phyloP scores from a whole-genome alignment of 2,888 invertebrate species.

The Arge pagana region DNA sequence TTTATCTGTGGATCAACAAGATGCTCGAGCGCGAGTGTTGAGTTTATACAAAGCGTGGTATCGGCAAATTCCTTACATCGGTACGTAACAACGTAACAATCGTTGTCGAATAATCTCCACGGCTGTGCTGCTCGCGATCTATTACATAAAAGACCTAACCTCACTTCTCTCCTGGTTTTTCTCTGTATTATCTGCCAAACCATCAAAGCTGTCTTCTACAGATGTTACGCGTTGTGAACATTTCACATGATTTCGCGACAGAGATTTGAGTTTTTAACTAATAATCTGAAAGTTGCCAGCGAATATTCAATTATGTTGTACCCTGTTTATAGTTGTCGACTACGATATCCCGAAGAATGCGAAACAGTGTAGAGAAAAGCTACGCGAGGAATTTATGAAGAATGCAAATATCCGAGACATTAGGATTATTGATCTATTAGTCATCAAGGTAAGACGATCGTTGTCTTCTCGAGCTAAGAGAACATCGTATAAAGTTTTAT shows the following conservation, averaged over 20 bases:
- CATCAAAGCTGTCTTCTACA: too few species aligned
- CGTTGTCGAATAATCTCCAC: too few species aligned
- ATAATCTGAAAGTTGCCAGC: too few species aligned
- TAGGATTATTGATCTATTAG: slow-evolving; percentile 87
- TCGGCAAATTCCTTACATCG: slow-evolving; percentile 85
- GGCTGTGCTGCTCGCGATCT: too few species aligned
- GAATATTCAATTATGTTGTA: slow-evolving; percentile 28
- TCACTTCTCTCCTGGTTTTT: too few species aligned
- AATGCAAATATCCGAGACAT: slow-evolving; percentile 81
- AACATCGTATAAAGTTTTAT: neutral
- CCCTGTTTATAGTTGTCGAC: slow-evolving; percentile 73
- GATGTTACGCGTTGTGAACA: too few species aligned
- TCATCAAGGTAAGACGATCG: slow-evolving; percentile 77
- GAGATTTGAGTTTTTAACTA: too few species aligned
- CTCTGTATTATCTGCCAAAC: too few species aligned
- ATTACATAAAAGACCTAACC: slow-evolving; percentile 34
- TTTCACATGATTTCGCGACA: too few species aligned
- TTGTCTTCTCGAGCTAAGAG: slow-evolving; percentile 2
- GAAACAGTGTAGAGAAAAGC: slow-evolving; percentile 70
- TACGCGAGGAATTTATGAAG: slow-evolving; percentile 79
- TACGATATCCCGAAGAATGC: slow-evolving; percentile 81
- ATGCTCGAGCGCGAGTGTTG: slow-evolving; percentile 82
- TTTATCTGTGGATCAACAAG: slow-evolving; percentile 75
- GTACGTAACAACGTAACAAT: too few species aligned
- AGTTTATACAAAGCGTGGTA: slow-evolving; percentile 94